Base-by-base conservation (phyloP, 1,140 invertebrate species). In the Ylistrum balloti region DNA sequence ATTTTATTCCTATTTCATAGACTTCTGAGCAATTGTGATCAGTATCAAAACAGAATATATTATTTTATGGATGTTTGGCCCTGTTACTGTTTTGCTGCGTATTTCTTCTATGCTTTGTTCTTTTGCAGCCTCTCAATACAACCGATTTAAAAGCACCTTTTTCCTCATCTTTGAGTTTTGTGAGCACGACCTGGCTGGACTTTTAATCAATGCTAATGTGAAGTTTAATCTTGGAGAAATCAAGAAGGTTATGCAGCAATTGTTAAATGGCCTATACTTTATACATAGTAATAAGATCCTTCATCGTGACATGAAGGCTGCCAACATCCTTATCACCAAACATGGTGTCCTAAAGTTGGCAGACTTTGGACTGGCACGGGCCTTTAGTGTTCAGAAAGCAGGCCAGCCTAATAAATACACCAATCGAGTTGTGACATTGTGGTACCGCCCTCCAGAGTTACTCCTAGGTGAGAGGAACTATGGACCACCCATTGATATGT, bases 121-220 rank as follows among this genome's bases (percentile, higher is more conserved):
- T 89, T 35, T 95, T 97, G 85, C 95, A 97, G 98, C 98, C 0
- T 98, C 97, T 85, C 97, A 97, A 17, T 97, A 97, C 92, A 99
- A 99, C 96, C 97, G 98, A 92, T 98, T 98, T 95, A 97, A 98
- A 94, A 96, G 93, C 9, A 99, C 99, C 0, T 99, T 99, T 95
- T 99, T 99, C 95, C 96, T 99, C 91, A 98, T 99, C 0, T 99
- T 99, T 96, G 99, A 99, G 93, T 99, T 99, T 95, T 99, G 99
- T 96, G 99, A 99, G 96, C 99, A 99, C 95, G 99, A 99, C 97
- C 97, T 99, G 86, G 99, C 99, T 35, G 99, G 99, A 10, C 97
- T 99, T 38, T 96, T 99, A 9, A 99, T 98, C 13, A 99, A 99
- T 96, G 97, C 98, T 10, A 99, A 99, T 96, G 99, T 99, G 0